Conservation (phyloP, 1,140 invertebrate genomes). For the Neodiprion lecontei region DNA sequence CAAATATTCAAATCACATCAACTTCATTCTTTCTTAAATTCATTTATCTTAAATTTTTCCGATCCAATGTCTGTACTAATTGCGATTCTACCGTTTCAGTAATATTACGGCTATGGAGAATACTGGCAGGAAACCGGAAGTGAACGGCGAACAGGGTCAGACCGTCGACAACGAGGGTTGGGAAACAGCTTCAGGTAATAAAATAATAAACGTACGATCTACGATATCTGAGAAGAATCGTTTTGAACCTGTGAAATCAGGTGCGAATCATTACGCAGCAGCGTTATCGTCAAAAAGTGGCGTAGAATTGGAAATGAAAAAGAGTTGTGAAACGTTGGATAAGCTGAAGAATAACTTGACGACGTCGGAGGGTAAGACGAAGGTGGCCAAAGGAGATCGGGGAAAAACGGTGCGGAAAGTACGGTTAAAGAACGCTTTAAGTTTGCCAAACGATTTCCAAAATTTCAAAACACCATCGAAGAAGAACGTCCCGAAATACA, state of each 20-base stretch:
- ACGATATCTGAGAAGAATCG: background rate
- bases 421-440: background rate
- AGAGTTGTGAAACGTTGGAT: background rate
- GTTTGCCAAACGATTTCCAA: background rate
- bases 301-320: too few species aligned
- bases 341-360: background rate
- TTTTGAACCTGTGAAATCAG: background rate
- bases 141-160: background rate
- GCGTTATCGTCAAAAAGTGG: background rate
- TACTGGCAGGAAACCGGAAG: background rate
- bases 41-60: background rate
- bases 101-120: conserved; percentile 10
- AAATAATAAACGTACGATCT: background rate
- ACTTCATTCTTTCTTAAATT: background rate
- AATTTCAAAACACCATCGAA: background rate
- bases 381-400: background rate
- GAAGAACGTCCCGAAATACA: conserved; percentile 6
- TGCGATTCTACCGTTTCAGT: conserved; percentile 16
- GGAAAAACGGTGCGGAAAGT: background rate
- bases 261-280: background rate
- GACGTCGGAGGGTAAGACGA: background rate
- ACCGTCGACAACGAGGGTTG: conserved; percentile 38
- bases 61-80: background rate
- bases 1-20: background rate
- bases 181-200: conserved; percentile 50